These are phyloP conservation scores for Orthosia gracilis DNA, from an alignment of 2,888 invertebrate genomes.

Conservation along the genomic window DNA sequence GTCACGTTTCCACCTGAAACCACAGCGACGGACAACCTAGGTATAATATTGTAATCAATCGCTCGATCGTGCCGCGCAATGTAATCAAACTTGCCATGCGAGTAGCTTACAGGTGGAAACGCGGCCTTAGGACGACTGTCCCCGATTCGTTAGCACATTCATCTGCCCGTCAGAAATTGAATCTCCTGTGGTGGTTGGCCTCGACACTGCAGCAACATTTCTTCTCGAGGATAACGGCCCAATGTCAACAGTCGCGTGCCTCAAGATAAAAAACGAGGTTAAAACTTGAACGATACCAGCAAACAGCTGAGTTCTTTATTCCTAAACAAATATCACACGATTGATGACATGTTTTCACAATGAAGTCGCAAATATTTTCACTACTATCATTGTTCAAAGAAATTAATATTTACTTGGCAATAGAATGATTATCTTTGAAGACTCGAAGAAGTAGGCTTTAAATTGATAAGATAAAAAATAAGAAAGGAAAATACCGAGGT, in stretches of 20 bases:
- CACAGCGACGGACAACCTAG: no score
- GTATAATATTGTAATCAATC: no score
- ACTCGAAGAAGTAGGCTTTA: conserved; percentile 10
- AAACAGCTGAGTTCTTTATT: neutral
- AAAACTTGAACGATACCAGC: neutral
- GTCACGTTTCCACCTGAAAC: no score
- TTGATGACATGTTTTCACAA: conserved; percentile 19
- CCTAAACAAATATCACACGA: conserved; percentile 16
- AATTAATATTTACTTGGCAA: conserved; percentile 31
- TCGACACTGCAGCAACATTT: neutral
- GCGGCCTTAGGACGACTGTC: neutral
- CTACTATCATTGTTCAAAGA: conserved; percentile 25
- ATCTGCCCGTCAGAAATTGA: neutral
- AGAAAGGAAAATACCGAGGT: conserved; percentile 27
- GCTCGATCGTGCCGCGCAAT: no score
- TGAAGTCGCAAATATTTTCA: conserved; percentile 20
- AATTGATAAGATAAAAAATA: neutral
- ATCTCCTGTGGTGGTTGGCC: neutral
- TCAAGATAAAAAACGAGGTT: conserved; percentile 4
- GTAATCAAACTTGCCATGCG: no score
- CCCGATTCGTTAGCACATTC: neutral
- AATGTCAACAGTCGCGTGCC: neutral
- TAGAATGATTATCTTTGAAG: neutral
- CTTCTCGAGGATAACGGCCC: neutral
- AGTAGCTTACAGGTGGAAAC: no score